Evolutionary conservation across 2,888 invertebrate genomes (phyloP), one percentile per base, ranked within the genome.

Genomic region (Trachelus troglodyta): DNA sequence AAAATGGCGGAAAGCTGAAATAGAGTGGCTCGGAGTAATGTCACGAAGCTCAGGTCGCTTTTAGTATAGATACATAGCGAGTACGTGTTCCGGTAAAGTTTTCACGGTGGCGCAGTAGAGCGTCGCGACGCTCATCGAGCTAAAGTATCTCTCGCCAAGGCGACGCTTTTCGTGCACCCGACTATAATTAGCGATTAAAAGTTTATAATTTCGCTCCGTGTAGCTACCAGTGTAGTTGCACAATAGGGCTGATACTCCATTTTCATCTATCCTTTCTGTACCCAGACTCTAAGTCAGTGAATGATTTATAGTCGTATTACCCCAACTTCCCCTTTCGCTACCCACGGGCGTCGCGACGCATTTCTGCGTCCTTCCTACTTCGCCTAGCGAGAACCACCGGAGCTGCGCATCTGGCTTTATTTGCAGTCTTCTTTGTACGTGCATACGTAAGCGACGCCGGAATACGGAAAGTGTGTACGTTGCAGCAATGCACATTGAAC

Each of bases 151-250:
- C 77, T 69, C 75, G 75, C 34, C 74, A 69, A 56, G 40, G 40
- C 40, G 40, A 56, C 40, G 40, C 40, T 23, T 56, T 56, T 56
- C 40, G 15, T 56, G 40, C 40, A 23, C 40, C 23, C 40, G 40
- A 23, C 23, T 56, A 23, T 88, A 86, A 89, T 87, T 87, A 88
- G 84, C 87, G 87, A 87, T 86, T 85, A 84, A 87, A 88, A 87
- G 83, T 88, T 87, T 85, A 56, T 56, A 23, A 23, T 56, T 56
- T 56, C 23, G 23, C 40, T 23, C 0, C 40, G 40, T 56, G 40
- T 15, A 40, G 40, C 40, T 40, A 40, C 40, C 40, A 40, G 40
- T 40, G 40, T 40, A 40, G 40, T 23, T 23, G 6, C 23, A 23
- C 23, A 15, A 56, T 23, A 56, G 6, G 40, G 23, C 40, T 56